Conservation (phyloP, 2,888 invertebrate genomes). For the Dexiosoma caninum region DNA sequence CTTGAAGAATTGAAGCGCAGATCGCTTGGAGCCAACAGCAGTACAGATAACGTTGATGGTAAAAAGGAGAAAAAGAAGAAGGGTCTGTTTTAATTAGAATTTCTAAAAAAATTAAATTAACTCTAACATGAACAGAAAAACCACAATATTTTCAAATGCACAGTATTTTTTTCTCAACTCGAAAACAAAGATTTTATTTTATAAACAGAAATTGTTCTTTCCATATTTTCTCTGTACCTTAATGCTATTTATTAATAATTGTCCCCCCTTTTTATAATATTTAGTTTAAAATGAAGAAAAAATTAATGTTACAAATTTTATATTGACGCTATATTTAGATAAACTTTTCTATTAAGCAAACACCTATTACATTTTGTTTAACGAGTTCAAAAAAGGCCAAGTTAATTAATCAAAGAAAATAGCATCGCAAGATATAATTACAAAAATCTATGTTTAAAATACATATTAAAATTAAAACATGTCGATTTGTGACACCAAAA, state of each 20-base stretch:
- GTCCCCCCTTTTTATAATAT: neutral
- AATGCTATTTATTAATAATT: constrained; percentile 11
- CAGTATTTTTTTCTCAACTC: constrained; percentile 51
- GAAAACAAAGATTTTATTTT: constrained; percentile 17
- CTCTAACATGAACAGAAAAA: neutral
- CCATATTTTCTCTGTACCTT: neutral
- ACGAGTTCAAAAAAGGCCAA: constrained; percentile 24
- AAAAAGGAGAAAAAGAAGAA: constrained; percentile 76
- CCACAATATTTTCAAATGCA: constrained; percentile 38
- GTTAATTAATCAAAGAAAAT: neutral
- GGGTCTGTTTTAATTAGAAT: constrained; percentile 73
- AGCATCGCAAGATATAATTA: neutral
- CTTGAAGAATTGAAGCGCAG: constrained; percentile 92
- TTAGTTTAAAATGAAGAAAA: neutral
- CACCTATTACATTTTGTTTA: constrained; percentile 31
- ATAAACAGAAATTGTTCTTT: neutral
- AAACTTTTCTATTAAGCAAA: constrained; percentile 54
- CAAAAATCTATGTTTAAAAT: constrained; percentile 11
- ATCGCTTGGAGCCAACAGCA: constrained; percentile 92
- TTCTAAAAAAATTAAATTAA: constrained; percentile 47
- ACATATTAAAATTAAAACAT: constrained; percentile 24
- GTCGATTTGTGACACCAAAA: constrained; percentile 25
- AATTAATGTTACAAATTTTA: constrained; percentile 41
- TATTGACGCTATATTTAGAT: constrained; percentile 55
- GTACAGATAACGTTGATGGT: constrained; percentile 73